These are phyloP conservation scores for Channa maculata DNA, from an alignment of 2,113 vertebrate genomes.

Conservation along the genomic window DNA sequence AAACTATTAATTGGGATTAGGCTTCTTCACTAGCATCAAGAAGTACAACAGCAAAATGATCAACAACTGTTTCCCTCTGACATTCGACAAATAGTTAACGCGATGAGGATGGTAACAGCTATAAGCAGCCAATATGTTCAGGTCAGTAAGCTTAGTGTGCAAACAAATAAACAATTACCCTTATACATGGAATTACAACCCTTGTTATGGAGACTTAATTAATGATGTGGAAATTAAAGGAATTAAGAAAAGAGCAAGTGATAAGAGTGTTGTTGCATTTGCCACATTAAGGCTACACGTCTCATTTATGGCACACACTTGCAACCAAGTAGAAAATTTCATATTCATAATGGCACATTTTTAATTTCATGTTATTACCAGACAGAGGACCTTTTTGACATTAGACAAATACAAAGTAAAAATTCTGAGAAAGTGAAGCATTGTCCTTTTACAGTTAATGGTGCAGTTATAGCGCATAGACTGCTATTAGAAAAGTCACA, in stretches of 20 bases:
- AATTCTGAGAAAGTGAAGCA: neutral
- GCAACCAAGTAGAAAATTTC: slow-evolving; percentile 29
- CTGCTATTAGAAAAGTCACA: slow-evolving; percentile 22
- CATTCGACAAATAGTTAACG: slow-evolving; percentile 28
- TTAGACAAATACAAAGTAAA: slow-evolving; percentile 20
- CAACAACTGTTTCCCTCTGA: neutral
- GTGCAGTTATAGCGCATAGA: slow-evolving; percentile 19
- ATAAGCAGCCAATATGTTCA: neutral
- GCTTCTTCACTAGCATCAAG: neutral
- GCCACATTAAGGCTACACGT: slow-evolving; percentile 34
- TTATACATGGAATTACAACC: slow-evolving; percentile 62
- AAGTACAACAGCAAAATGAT: neutral
- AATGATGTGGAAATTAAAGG: slow-evolving; percentile 68
- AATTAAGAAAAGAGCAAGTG: slow-evolving; percentile 53
- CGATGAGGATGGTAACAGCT: neutral
- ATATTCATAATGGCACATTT: slow-evolving; percentile 6
- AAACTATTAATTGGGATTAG: too few relatives aligned
- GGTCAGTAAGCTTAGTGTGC: slow-evolving; percentile 43
- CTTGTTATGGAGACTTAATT: slow-evolving; percentile 61
- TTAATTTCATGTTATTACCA: slow-evolving; percentile 2
- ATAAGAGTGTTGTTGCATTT: slow-evolving; percentile 24
- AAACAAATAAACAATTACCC: slow-evolving; percentile 63
- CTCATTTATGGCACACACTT: slow-evolving; percentile 33
- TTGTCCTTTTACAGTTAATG: slow-evolving; percentile 23
- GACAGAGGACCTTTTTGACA: neutral